These are phyloP conservation scores for Dendrocincla fuliginosa DNA, from an alignment of 2,797 vertebrate genomes.

Conservation along the genomic window DNA sequence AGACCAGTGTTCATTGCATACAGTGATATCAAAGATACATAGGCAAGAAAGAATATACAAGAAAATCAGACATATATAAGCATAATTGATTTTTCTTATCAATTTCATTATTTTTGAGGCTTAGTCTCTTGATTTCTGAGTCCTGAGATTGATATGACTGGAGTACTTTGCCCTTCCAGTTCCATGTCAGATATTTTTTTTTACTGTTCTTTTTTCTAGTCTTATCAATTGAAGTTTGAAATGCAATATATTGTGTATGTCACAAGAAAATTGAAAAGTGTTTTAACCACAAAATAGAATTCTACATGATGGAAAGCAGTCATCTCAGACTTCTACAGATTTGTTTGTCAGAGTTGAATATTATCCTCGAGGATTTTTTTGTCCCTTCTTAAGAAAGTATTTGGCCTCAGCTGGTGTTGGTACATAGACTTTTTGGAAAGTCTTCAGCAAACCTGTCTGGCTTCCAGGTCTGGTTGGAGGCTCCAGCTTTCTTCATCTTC, in stretches of 20 bases:
- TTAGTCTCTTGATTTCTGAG: neutral
- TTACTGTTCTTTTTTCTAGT: neutral
- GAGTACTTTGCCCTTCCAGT: neutral
- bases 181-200: neutral
- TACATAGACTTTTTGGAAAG: conserved; percentile 18
- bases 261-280: conserved; percentile 36
- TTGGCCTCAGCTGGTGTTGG: conserved; percentile 8
- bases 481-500: neutral
- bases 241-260: neutral
- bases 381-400: conserved; percentile 11
- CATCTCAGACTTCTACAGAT: neutral
- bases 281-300: conserved; percentile 37
- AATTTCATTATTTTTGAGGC: neutral
- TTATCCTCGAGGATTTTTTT: neutral
- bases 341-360: neutral
- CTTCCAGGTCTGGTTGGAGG: neutral
- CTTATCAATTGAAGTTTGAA: neutral
- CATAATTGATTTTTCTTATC: neutral
- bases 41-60: neutral
- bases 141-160: neutral
- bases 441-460: neutral
- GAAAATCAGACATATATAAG: neutral
- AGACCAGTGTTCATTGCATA: neutral
- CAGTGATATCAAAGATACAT: neutral
- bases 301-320: conserved; percentile 38